Conservation (phyloP, 2,797 vertebrate genomes). For the Acrocephalus scirpaceus region DNA sequence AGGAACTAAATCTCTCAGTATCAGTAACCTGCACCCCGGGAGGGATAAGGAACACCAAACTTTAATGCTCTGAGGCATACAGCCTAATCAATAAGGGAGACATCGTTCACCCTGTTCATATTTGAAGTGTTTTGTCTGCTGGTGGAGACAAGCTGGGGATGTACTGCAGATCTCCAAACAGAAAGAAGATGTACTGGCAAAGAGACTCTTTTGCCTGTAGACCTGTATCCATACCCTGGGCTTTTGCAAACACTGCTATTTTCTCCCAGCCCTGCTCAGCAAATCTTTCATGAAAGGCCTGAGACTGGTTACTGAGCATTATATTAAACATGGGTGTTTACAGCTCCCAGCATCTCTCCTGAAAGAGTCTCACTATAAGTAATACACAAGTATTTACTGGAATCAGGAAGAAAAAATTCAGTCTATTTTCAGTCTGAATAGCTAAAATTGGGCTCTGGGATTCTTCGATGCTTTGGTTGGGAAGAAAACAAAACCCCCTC, state of each 20-base stretch:
- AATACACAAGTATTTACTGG: constrained; percentile 6
- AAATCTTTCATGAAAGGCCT: constrained; percentile 6
- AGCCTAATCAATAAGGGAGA: background rate
- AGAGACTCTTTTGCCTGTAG: background rate
- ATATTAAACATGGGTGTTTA: background rate
- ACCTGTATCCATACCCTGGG: background rate
- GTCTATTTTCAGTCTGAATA: constrained; percentile 44
- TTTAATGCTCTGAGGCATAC: background rate
- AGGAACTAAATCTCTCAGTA: background rate
- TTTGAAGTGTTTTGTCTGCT: background rate
- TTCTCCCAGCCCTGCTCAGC: background rate
- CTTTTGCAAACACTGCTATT: background rate
- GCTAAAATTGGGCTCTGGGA: constrained; percentile 12
- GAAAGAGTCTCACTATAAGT: background rate
- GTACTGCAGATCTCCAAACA: background rate
- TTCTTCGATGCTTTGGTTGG: constrained; percentile 8
- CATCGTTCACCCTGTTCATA: background rate
- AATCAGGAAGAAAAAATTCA: background rate
- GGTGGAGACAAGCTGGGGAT: background rate
- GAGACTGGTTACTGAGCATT: background rate
- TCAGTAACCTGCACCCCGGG: background rate
- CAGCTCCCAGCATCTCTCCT: background rate
- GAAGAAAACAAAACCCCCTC: constrained; percentile 15
- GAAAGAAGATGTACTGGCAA: background rate
- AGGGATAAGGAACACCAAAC: background rate